phyloP scores from a whole-genome alignment of 1,140 invertebrate species.

The Hyphantria cunea region DNA sequence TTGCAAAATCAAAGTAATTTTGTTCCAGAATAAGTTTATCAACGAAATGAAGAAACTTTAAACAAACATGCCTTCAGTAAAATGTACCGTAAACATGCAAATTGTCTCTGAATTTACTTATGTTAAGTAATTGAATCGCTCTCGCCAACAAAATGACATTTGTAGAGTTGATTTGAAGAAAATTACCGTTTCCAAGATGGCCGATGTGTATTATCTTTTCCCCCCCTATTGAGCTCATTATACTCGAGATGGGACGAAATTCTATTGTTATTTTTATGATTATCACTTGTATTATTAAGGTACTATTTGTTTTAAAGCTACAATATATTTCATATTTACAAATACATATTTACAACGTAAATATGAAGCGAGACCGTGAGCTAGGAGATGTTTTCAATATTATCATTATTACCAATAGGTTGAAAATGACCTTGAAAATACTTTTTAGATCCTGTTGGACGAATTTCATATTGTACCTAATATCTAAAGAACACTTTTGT shows the following conservation, averaged over 20 bases:
- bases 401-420: no score
- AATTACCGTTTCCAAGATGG: constrained; percentile 43
- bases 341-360: no score
- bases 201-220: constrained; percentile 45
- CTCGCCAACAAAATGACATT: constrained; percentile 50
- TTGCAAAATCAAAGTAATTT: no score
- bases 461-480: no score
- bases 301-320: no score
- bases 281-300: neutral
- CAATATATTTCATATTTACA: no score
- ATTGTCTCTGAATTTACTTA: constrained; percentile 63
- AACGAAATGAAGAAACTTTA: constrained; percentile 48
- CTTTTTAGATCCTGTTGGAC: no score
- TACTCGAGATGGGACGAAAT: neutral
- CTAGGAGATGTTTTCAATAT: no score
- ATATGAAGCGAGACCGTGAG: no score
- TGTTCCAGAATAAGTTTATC: neutral
- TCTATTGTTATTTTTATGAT: neutral
- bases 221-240: constrained; percentile 30
- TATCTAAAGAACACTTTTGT: no score
- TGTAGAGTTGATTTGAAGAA: constrained; percentile 56
- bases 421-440: no score
- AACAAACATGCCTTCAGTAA: constrained; percentile 46
- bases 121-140: constrained; percentile 67
- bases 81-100: constrained; percentile 67